Conservation (phyloP, 2,888 invertebrate species). For the Ormyrus nitidulus region DNA sequence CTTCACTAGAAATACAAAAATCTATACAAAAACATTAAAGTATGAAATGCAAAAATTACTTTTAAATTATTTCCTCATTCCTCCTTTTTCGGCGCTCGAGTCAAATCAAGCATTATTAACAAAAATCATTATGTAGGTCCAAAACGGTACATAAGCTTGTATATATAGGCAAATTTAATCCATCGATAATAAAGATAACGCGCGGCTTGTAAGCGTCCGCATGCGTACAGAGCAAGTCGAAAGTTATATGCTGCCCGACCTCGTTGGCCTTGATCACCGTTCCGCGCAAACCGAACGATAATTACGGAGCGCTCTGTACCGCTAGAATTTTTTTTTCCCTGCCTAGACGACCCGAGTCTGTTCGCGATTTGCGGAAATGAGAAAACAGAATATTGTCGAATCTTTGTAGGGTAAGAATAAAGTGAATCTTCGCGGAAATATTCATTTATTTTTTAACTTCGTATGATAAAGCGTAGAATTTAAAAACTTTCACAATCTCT, state of each 20-base stretch:
- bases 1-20: no score
- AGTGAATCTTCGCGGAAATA: no score
- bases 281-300: conserved; percentile 61
- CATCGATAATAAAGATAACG: conserved; percentile 44
- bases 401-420: neutral
- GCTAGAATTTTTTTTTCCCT: conserved; percentile 42
- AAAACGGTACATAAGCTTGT: no score
- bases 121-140: no score
- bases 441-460: no score
- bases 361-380: neutral
- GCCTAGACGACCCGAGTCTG: neutral
- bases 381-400: neutral
- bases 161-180: neutral
- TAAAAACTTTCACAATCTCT: no score
- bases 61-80: no score
- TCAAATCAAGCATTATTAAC: no score
- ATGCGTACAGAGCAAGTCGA: conserved; percentile 22
- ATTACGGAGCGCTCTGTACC: conserved; percentile 59
- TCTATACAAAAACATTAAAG: no score
- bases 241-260: conserved; percentile 55
- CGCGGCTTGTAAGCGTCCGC: neutral
- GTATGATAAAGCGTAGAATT: no score
- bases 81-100: no score
- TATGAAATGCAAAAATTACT: no score
- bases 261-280: conserved; percentile 64